These are phyloP conservation scores for Meloidogyne exigua DNA, from an alignment of 1,140 invertebrate species.

Conservation along the genomic window DNA sequence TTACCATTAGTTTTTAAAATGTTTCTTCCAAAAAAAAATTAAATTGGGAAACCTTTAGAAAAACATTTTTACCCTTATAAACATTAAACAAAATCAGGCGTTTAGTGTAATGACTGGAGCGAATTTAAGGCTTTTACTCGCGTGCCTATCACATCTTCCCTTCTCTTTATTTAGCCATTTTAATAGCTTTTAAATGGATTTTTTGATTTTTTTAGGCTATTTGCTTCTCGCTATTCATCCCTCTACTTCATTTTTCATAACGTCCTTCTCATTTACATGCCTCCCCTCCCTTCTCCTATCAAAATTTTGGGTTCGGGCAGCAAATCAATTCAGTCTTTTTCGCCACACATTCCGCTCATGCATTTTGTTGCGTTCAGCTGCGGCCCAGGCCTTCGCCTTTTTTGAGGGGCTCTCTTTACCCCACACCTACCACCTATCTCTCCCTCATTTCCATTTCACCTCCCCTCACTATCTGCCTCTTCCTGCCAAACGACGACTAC, in stretches of 20 bases:
- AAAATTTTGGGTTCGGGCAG: not conserved
- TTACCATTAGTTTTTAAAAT: not conserved
- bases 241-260: not conserved
- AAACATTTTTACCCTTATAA: slow-evolving; percentile 1
- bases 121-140: not conserved
- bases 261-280: not conserved
- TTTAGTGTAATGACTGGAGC: not conserved
- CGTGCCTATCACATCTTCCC: not conserved
- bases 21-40: not conserved
- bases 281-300: too few relatives aligned
- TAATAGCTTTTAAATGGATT: not conserved
- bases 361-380: slow-evolving; percentile 4
- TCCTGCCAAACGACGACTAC: not conserved
- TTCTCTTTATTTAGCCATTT: not conserved
- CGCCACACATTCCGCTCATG: not conserved
- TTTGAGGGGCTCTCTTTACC: not conserved
- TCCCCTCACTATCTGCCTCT: not conserved
- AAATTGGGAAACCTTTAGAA: not conserved
- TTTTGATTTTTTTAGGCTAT: slow-evolving; percentile 2
- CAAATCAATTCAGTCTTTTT: not conserved
- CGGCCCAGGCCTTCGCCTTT: not conserved
- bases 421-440: not conserved
- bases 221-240: slow-evolving; percentile 4
- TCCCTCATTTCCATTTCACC: not conserved
- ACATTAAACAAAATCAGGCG: not conserved